Conservation (phyloP, 2,888 invertebrate genomes). For the Dione vanillae region DNA sequence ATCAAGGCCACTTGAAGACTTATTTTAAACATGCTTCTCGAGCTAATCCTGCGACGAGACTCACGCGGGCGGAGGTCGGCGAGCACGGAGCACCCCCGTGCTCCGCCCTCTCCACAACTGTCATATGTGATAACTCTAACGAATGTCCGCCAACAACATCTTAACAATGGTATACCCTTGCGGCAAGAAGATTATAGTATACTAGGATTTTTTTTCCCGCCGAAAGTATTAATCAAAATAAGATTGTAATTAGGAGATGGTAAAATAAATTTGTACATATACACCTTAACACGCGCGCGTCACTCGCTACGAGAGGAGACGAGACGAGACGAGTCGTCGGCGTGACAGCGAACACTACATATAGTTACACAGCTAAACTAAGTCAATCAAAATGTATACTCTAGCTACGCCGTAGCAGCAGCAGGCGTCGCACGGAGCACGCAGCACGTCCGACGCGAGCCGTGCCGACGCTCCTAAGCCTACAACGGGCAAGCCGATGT, state of each 20-base stretch:
- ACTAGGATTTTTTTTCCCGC: constrained; percentile 68
- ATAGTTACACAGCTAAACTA: constrained; percentile 72
- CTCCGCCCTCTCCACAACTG: constrained; percentile 55
- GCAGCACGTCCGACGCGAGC: constrained; percentile 63
- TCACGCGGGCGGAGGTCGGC: constrained; percentile 54
- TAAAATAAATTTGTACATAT: constrained; percentile 80
- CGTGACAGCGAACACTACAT: constrained; percentile 57
- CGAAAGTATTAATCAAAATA: constrained; percentile 75
- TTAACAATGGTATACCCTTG: constrained; percentile 80
- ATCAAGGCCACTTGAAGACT: constrained; percentile 84
- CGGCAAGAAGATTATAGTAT: constrained; percentile 75
- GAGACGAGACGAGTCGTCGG: constrained; percentile 32
- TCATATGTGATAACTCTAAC: constrained; percentile 67
- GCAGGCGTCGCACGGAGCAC: constrained; percentile 62
- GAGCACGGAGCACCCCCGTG: constrained; percentile 31
- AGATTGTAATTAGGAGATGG: constrained; percentile 62
- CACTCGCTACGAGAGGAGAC: constrained; percentile 45
- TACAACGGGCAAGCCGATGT: constrained; percentile 55
- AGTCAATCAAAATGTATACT: constrained; percentile 73
- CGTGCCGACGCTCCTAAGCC: constrained; percentile 70
- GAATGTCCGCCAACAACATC: constrained; percentile 73
- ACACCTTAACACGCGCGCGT: constrained; percentile 58
- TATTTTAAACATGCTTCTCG: constrained; percentile 71
- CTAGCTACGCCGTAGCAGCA: constrained; percentile 68
- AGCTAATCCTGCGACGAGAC: constrained; percentile 73